Base-by-base conservation (phyloP, 2,888 invertebrate genomes). In the Agrotis exclamationis region DNA sequence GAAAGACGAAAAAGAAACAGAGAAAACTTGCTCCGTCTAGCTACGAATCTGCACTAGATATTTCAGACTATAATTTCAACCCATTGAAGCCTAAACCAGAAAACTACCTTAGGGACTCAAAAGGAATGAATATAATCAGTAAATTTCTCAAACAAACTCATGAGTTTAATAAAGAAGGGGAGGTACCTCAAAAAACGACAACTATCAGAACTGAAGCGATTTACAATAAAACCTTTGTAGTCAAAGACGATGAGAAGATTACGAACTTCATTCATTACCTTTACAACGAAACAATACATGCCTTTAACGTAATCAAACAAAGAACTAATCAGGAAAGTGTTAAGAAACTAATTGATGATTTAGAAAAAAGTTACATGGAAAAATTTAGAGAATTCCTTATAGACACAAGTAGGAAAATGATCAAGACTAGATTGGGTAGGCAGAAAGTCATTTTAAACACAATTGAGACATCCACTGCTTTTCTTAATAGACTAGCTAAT, bases 401-500 rank as follows among this genome's bases (percentile, higher is more conserved):
- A 22, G 81, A 86, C 2, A 91, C 90, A 0, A 80, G 83, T 50
- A 74, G 86, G 1, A 88, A 89, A 7, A 84, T 81, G 1, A 88
- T 94, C 0, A 90, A 87, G 82, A 93, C 93, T 0, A 85, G 82
- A 47, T 63, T 90, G 0, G 93, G 93, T 0, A 74, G 80, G 0
- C 88, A 92, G 63, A 93, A 91, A 57, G 93, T 91, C 0, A 84
- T 94, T 13, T 70, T 93, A 0, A 92, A 94, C 48, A 89, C 88
- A 0, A 87, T 93, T 2, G 90, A 93, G 1, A 89, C 89, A 0
- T 93, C 93, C 0, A 88, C 90, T 60, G 78, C 79, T 7, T 86
- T 92, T 3, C 48, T 92, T 11, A 88, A 74, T 3, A 80, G 91
- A 7, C 54, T 93, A 0, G 59, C 90, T 0, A 89, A 90, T 33